These are phyloP conservation scores for Rosalia funebris DNA, from an alignment of 2,888 invertebrate species.

Conservation along the genomic window DNA sequence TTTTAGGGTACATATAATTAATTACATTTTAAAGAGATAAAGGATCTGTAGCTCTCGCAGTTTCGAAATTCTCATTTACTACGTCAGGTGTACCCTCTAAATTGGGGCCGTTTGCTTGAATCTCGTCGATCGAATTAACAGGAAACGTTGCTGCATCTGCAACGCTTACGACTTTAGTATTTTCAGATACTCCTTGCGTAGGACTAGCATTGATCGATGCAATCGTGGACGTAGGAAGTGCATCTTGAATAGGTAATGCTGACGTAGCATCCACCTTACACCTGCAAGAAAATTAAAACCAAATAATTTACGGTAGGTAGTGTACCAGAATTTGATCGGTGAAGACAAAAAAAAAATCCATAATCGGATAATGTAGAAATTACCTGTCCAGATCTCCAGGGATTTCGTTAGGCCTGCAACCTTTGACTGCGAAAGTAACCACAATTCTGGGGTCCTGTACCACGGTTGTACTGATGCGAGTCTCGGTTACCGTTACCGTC, in stretches of 20 bases:
- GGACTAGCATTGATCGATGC: neutral
- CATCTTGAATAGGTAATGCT: constrained; percentile 37
- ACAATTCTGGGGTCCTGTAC: constrained; percentile 57
- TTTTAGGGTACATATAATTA: too few species aligned
- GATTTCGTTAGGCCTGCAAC: constrained; percentile 59
- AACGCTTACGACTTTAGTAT: neutral
- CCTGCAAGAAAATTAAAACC: too few species aligned
- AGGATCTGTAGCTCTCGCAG: neutral
- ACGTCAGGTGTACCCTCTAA: neutral
- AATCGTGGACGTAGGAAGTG: constrained; percentile 42
- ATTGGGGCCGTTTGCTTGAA: neutral
- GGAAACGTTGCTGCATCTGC: neutral
- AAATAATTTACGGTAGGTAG: too few species aligned
- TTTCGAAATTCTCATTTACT: neutral
- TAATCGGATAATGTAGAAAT: too few species aligned
- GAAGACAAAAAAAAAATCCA: too few species aligned
- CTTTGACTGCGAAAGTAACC: constrained; percentile 61
- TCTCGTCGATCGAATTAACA: neutral
- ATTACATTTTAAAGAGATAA: neutral
- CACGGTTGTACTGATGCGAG: constrained; percentile 52
- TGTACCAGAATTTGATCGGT: too few species aligned
- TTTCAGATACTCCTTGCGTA: neutral
- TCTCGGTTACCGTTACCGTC: constrained; percentile 57
- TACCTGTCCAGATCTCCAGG: constrained; percentile 56
- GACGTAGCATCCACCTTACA: constrained; percentile 31